These are phyloP conservation scores for Staurois parvus DNA, from an alignment of 2,797 vertebrate genomes.

Conservation along the genomic window DNA sequence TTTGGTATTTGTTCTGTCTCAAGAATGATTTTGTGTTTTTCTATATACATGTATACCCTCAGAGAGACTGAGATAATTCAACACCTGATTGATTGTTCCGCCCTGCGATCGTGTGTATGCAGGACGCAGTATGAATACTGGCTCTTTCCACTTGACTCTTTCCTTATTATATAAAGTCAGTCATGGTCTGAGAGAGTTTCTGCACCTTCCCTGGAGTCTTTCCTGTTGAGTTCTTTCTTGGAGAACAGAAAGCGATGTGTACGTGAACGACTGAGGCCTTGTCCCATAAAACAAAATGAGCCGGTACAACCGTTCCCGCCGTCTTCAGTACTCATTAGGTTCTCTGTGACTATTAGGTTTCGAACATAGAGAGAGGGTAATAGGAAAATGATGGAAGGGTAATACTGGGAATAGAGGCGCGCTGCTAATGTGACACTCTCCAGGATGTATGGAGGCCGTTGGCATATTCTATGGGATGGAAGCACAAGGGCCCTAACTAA, in stretches of 20 bases:
- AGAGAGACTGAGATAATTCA: too few relatives aligned
- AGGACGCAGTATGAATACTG: too few relatives aligned
- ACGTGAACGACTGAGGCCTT: neutral
- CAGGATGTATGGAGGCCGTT: neutral
- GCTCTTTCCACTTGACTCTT: too few relatives aligned
- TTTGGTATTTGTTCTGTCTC: too few relatives aligned
- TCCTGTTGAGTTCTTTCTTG: too few relatives aligned
- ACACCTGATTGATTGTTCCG: too few relatives aligned
- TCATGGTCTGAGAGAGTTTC: too few relatives aligned
- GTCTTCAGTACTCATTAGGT: neutral
- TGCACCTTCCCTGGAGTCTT: too few relatives aligned
- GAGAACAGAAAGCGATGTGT: neutral
- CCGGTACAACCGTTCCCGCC: neutral
- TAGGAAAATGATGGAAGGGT: neutral
- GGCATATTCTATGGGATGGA: neutral
- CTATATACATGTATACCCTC: too few relatives aligned
- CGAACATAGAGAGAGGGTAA: neutral
- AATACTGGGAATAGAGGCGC: neutral
- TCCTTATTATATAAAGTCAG: too few relatives aligned
- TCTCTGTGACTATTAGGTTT: neutral
- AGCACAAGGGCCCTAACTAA: neutral
- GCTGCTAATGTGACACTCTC: neutral
- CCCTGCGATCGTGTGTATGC: too few relatives aligned
- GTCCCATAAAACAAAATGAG: constrained; percentile 19
- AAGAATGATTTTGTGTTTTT: too few relatives aligned